These are phyloP conservation scores for Benthosema pterotum DNA, from an alignment of 2,797 vertebrate genomes.

Conservation along the genomic window DNA sequence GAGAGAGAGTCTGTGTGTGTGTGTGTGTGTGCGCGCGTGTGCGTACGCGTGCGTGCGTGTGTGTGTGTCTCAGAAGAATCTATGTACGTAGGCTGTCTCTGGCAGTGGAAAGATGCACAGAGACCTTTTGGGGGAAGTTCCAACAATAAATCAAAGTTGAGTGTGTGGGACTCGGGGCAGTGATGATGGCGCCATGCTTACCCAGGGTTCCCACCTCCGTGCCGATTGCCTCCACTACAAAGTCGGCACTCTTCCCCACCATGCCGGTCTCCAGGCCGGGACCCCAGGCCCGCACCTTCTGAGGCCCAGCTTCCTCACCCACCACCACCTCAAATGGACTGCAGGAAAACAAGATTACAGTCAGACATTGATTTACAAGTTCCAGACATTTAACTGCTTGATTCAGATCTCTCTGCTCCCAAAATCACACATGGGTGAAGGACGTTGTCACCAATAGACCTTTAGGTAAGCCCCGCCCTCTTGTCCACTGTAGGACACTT, in stretches of 20 bases:
- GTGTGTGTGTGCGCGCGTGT: not conserved
- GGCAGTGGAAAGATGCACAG: no score
- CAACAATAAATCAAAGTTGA: not conserved
- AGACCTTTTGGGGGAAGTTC: no score
- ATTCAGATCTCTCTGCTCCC: no score
- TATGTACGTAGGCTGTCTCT: no score
- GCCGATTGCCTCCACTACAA: constrained; percentile 94
- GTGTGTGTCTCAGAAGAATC: no score
- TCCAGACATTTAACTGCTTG: no score
- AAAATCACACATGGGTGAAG: no score
- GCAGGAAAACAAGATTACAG: constrained; percentile 12
- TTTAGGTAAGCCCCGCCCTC: no score
- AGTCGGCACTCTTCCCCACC: constrained; percentile 93
- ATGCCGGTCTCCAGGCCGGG: constrained; percentile 90
- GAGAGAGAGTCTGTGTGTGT: not conserved
- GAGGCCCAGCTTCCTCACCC: constrained; percentile 83
- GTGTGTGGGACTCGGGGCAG: not conserved
- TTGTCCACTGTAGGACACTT: no score
- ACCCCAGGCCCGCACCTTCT: constrained; percentile 97
- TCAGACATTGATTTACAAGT: no score
- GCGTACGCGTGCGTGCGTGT: no score
- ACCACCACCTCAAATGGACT: constrained; percentile 93
- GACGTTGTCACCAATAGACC: no score
- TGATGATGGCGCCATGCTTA: constrained; percentile 58
- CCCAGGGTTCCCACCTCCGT: constrained; percentile 93